Base-by-base conservation (phyloP, 2,888 invertebrate genomes). In the Cetonia aurata region DNA sequence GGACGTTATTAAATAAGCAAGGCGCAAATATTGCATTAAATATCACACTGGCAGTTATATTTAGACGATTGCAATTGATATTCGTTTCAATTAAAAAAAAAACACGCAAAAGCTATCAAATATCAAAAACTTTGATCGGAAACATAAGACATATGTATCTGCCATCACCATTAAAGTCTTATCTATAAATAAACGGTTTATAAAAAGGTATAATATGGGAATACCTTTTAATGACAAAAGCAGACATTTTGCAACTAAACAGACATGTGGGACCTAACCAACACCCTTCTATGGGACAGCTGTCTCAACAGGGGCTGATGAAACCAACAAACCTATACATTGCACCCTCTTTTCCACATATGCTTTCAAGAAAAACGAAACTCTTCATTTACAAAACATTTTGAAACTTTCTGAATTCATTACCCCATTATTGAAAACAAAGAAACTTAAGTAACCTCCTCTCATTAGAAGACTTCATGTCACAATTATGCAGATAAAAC, bases 191-290 rank as follows among this genome's bases (percentile, higher is more conserved):
- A 44, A n/a, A 15, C 15, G 2, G 13, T 3, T 46, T 60, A 60
- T 33, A 60, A 3, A 46, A 12, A 50, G 15, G 19, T 19, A 41
- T 37, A 52, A 52, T 50, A 37, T 17, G 50, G 17, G 50, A 37
- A 33, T 50, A 19, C 50, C 37, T 41, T 50, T 65, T 65, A 71
- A 67, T 57, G 44, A 65, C 60, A 69, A 72, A 70, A 73, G 68
- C 69, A 69, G 71, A 72, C 71, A 70, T 72, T 72, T 71, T 71
- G 59, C 57, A 71, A 70, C 65, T 60, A 66, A 69, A 71, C 70
- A 74, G 75, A 73, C 74, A 74, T 73, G 74, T 73, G 74, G 74
- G 71, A 71, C 69, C 72, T 71, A 75, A 73, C 73, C 73, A 73
- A 72, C 71, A 70, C 71, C 68, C 71, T 71, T 67, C 71, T 41